Evolutionary conservation across 2,888 invertebrate species (phyloP).

Genomic region (Caenorhabditis uteleia): DNA sequence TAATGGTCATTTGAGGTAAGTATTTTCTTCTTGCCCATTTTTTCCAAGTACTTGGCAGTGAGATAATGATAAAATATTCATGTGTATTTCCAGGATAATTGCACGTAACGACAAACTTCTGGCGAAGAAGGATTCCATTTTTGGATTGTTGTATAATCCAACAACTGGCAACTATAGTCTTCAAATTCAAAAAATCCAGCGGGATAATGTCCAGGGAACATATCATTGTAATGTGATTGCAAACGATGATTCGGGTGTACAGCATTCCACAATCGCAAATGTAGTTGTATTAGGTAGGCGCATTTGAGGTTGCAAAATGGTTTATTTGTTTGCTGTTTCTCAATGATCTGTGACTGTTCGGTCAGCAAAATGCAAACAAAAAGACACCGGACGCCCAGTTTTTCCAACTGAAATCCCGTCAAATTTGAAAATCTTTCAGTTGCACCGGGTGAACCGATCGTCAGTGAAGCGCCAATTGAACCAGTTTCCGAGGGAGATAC

Average conservation of each 20-base stretch:
- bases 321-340: neutral
- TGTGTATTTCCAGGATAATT: constrained; percentile 40
- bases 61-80: neutral
- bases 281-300: constrained; percentile 65
- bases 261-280: constrained; percentile 60
- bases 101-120: constrained; percentile 45
- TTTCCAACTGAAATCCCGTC: too few relatives aligned
- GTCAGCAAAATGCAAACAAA: too few relatives aligned
- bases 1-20: constrained; percentile 46
- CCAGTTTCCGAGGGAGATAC: constrained; percentile 61
- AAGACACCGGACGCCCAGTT: too few relatives aligned
- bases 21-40: too few relatives aligned
- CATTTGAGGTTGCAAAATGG: neutral
- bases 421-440: too few relatives aligned
- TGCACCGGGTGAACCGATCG: constrained; percentile 58
- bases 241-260: constrained; percentile 77
- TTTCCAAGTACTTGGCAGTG: too few relatives aligned
- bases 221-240: constrained; percentile 76
- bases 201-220: constrained; percentile 43
- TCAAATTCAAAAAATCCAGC: constrained; percentile 76
- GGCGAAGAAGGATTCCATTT: constrained; percentile 37
- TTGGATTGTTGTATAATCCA: constrained; percentile 42
- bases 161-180: constrained; percentile 82
- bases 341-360: too few relatives aligned
- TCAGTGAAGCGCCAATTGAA: constrained; percentile 51